phyloP scores from a whole-genome alignment of 2,888 invertebrate genomes.

The Hermodice carunculata region DNA sequence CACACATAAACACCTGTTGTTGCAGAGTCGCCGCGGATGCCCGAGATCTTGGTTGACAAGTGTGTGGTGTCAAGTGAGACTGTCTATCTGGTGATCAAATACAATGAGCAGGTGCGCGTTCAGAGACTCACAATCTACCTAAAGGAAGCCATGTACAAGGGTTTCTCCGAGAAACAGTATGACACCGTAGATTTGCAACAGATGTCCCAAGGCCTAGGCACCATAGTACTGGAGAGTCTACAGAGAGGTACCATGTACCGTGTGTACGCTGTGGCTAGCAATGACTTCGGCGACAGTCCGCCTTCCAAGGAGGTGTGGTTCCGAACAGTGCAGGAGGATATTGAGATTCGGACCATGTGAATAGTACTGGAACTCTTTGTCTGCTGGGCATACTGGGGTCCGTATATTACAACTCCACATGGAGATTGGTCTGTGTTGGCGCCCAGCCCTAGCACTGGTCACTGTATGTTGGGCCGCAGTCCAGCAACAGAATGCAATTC shows the following conservation, averaged over 20 bases:
- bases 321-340: conserved; percentile 31
- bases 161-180: conserved; percentile 36
- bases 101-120: conserved; percentile 30
- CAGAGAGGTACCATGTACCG: conserved; percentile 31
- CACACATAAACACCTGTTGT: background rate
- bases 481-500: too few relatives aligned
- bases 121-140: conserved; percentile 23
- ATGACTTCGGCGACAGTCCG: conserved; percentile 33
- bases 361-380: background rate
- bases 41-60: conserved; percentile 13
- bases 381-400: too few relatives aligned
- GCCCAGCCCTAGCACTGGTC: too few relatives aligned
- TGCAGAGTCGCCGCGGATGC: conserved; percentile 31
- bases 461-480: too few relatives aligned
- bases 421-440: too few relatives aligned
- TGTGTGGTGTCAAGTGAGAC: conserved; percentile 28
- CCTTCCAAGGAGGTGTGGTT: conserved; percentile 35
- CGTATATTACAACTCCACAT: too few relatives aligned
- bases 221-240: conserved; percentile 15
- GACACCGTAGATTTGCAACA: conserved; percentile 8
- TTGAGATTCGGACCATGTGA: conserved; percentile 24
- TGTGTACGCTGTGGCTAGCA: conserved; percentile 23
- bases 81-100: conserved; percentile 28
- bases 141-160: conserved; percentile 35
- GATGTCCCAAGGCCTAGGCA: conserved; percentile 13